Base-by-base conservation (phyloP, 1,140 invertebrate genomes). In the Bombus affinis region DNA sequence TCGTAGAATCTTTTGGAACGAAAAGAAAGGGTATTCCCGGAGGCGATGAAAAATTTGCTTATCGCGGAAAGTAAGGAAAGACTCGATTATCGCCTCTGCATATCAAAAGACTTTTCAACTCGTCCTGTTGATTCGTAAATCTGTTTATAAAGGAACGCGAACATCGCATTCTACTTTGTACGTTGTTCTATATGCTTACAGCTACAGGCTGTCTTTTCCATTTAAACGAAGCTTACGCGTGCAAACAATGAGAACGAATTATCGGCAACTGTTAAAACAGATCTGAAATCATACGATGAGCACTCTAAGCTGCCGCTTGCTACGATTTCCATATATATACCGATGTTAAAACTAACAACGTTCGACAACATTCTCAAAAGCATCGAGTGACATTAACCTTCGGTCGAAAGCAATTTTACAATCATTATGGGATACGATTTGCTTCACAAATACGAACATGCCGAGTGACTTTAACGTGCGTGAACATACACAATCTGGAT, bases 211-310 rank as follows among this genome's bases (percentile, higher is more conserved):
- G 13, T 35, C 5, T 44, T 78, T 62, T 35, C 10, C n/a, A 37
- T n/a, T 47, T 35, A 22, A 70, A 80, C 39, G 35, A 80, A 39
- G 8, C 5, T 53, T 25, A 79, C 42, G 12, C 13, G 28, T 25
- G 10, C 1, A 4, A 68, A 70, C 22, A 70, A 37, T 12, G 65
- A 18, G 28, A 79, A 53, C 32, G 42, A 79, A 78, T 47, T 68
- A 47, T 53, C 42, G 59, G 37, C 65, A 70, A 70, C 35, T 80
- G 65, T 80, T 22, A 66, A 70, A 80, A 80, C 78, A 80, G 39
- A 15, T 32, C 22, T 15, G 5, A 53, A 53, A 53, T 53, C 75
- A 22, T 39, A 62, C 15, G 35, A 5, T 0, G 6, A 32, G 15
- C n/a, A 22, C 53, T 53, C 10, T 10, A 73, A 73, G 6, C 22